Evolutionary conservation across 37 sponge, comb jelly and placozoan genomes (phyloP).

Genomic region (Cliona cf. orientalis): DNA sequence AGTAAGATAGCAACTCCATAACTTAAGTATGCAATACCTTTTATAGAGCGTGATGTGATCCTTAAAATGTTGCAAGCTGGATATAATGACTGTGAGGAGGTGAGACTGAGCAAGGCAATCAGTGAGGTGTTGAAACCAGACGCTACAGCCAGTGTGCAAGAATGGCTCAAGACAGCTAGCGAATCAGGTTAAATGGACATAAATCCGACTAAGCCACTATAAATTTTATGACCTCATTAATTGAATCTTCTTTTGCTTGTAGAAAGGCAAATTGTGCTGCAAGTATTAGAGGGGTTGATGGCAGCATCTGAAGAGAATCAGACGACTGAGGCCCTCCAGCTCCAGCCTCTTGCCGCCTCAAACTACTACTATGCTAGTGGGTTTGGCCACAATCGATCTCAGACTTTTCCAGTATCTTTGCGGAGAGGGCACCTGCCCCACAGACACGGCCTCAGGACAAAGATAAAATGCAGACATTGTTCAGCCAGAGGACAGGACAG

Average conservation of each 20-base stretch:
- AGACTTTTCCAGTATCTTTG: slow-evolving; percentile 16
- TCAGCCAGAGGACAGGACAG: no score
- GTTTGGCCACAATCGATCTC: not conserved
- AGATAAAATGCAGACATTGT: no score
- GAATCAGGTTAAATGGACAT: slow-evolving; percentile 23
- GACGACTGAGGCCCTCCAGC: not conserved
- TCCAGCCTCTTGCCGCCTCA: no score
- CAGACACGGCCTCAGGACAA: no score
- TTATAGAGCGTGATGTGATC: slow-evolving; percentile 40
- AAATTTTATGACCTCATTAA: not conserved
- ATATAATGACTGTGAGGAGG: slow-evolving; percentile 29
- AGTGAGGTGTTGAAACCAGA: slow-evolving; percentile 34
- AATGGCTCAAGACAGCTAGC: slow-evolving; percentile 40
- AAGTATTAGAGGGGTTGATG: slow-evolving; percentile 39
- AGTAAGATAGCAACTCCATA: not conserved
- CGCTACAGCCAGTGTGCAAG: slow-evolving; percentile 23
- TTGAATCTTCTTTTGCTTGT: not conserved
- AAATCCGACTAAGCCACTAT: not conserved
- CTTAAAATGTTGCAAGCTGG: slow-evolving; percentile 31
- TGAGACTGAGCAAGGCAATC: slow-evolving; percentile 33
- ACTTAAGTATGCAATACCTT: not conserved
- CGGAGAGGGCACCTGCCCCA: not conserved
- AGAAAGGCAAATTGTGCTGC: slow-evolving; percentile 39
- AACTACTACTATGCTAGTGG: not conserved
- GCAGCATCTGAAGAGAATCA: slow-evolving; percentile 10